Base-by-base conservation (phyloP, 2,113 vertebrate genomes). In the Chionomys nivalis region DNA sequence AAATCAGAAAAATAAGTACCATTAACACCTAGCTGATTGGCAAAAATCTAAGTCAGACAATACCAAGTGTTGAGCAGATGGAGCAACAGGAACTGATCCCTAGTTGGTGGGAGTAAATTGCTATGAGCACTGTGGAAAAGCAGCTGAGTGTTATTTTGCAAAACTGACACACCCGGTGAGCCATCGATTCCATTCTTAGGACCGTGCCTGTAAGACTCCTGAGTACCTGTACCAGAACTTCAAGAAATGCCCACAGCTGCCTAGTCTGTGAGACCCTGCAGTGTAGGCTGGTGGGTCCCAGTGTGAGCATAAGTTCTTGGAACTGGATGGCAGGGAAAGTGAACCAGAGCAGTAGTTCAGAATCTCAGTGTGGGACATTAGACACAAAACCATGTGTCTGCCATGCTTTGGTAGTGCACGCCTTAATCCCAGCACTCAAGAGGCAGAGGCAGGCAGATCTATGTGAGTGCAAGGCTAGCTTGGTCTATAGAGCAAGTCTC, bases 161-260 rank as follows among this genome's bases (percentile, higher is more conserved):
- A 96, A 93, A 63, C 31, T 7, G 87, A 92, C 93, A 91, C 55
- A 36, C 92, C 95, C 87, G 14, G 42, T 85, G 87, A 94, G 81
- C 95, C 36, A 70, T 42, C 19, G 49, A 0, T 75, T 94, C 77
- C 52, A 23, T 14, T 87, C 68, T 61, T 0, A 13, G 78, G 28
- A 26, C 63, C 36, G 13, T 55, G 36, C 39, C 89, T 14, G 3
- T 1, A 24, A 91, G 73, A 5, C 28, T 36, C 72, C 28, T 10
- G 4, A 68, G n/a, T 39, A 47, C 61, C 83, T 79, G 78, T 11
- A 0, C 49, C 61, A 44, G 72, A 55, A 44, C 70, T 14, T 33
- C 4, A 1, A 5, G 21, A 72, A 73, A 1, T 14, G 9, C 8
- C 31, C 11, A 12, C 47, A 72, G 63, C 65, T 33, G 68, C 39